Conservation (phyloP, 2,888 invertebrate species). For the Drosophila buzzatii region DNA sequence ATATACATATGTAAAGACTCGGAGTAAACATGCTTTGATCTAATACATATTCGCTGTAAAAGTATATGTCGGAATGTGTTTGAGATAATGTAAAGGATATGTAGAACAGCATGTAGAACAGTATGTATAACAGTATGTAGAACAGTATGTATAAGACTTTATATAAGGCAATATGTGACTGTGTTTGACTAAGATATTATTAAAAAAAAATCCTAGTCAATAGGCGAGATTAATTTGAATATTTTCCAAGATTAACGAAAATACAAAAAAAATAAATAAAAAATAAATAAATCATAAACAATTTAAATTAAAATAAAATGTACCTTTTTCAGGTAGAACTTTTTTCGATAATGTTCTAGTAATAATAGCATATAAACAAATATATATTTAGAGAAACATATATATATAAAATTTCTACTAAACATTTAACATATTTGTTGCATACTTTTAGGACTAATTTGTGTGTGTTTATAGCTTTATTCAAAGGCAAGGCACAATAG, state of each 20-base stretch:
- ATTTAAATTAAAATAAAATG: not conserved
- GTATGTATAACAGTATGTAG: not conserved
- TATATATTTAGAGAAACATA: too few species aligned
- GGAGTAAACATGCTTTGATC: too few species aligned
- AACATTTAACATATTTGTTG: slow-evolving; percentile 1
- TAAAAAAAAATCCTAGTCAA: too few species aligned
- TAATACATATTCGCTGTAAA: too few species aligned
- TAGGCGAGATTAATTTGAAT: not conserved
- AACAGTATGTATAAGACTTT: not conserved
- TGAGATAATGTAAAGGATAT: not conserved
- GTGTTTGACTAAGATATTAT: too few species aligned
- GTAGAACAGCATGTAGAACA: not conserved
- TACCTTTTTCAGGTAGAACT: not conserved
- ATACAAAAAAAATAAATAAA: not conserved
- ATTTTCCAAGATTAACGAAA: not conserved
- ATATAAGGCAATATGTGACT: too few species aligned
- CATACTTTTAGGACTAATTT: not conserved
- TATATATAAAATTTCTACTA: not conserved
- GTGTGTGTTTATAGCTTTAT: too few species aligned
- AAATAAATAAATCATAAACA: too few species aligned
- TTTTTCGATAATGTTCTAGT: too few species aligned
- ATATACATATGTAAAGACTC: too few species aligned
- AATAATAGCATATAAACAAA: too few species aligned
- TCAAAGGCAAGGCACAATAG: not conserved
- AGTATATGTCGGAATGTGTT: not conserved